Conservation (phyloP, 2,113 vertebrate genomes). For the Bujurquina vittata region DNA sequence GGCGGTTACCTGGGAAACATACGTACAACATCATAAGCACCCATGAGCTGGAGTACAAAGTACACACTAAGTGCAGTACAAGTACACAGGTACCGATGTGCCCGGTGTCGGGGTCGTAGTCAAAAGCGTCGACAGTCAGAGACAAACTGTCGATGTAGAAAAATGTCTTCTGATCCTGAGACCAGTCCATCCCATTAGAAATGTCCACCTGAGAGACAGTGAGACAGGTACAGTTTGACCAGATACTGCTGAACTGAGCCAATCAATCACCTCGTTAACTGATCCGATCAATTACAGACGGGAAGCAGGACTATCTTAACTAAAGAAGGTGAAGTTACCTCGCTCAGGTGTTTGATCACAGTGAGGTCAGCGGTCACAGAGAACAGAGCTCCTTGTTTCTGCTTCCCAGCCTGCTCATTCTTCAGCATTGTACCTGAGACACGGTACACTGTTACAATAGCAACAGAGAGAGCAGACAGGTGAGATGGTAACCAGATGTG, state of each 20-base stretch:
- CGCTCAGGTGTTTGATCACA: slow-evolving; percentile 47
- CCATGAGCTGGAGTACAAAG: background rate
- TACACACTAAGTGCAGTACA: background rate
- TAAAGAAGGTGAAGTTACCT: slow-evolving; percentile 32
- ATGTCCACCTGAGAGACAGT: slow-evolving; percentile 84
- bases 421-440: slow-evolving; percentile 63
- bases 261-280: background rate
- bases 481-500: background rate
- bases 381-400: slow-evolving; percentile 56
- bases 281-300: background rate
- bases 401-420: slow-evolving; percentile 5
- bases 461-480: background rate
- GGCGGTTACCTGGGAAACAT: slow-evolving; percentile 66
- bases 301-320: background rate
- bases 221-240: background rate
- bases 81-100: slow-evolving; percentile 24
- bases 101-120: slow-evolving; percentile 88
- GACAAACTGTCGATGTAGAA: slow-evolving; percentile 95
- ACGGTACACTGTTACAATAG: background rate
- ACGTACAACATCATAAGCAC: background rate
- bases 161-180: slow-evolving; percentile 86
- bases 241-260: background rate
- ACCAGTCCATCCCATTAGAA: slow-evolving; percentile 96
- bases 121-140: slow-evolving; percentile 88
- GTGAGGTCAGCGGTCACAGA: slow-evolving; percentile 53